These are phyloP conservation scores for Alethe diademata DNA, from an alignment of 2,113 vertebrate species.

Conservation along the genomic window DNA sequence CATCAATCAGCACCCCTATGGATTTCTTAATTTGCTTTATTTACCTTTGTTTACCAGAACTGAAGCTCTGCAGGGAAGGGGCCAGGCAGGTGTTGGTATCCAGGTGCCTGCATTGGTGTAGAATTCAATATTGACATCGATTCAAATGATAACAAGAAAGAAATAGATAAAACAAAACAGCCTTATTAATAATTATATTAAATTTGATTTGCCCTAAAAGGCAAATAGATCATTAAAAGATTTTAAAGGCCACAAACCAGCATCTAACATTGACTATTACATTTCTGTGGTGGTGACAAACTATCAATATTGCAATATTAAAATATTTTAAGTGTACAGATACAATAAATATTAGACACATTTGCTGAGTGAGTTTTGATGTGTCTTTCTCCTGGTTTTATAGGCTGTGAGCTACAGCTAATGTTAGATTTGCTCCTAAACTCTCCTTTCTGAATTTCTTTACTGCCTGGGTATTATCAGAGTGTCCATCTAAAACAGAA, in stretches of 20 bases:
- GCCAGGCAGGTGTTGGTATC: background rate
- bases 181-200: background rate
- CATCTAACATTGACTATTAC: background rate
- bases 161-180: background rate
- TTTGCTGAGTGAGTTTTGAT: background rate
- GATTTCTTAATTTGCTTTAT: background rate
- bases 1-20: background rate
- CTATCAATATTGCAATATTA: background rate
- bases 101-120: background rate
- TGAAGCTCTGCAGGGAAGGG: background rate
- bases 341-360: background rate
- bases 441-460: background rate
- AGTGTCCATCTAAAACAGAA: background rate
- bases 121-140: background rate
- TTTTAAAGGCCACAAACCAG: background rate
- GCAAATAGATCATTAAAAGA: background rate
- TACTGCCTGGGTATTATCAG: background rate
- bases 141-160: background rate
- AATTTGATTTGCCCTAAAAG: background rate
- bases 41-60: background rate
- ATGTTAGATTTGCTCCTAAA: background rate
- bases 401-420: background rate
- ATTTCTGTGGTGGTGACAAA: background rate
- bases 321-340: background rate
- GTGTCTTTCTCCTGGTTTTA: background rate